phyloP scores from a whole-genome alignment of 2,888 invertebrate genomes.

The Panopea generosa region DNA sequence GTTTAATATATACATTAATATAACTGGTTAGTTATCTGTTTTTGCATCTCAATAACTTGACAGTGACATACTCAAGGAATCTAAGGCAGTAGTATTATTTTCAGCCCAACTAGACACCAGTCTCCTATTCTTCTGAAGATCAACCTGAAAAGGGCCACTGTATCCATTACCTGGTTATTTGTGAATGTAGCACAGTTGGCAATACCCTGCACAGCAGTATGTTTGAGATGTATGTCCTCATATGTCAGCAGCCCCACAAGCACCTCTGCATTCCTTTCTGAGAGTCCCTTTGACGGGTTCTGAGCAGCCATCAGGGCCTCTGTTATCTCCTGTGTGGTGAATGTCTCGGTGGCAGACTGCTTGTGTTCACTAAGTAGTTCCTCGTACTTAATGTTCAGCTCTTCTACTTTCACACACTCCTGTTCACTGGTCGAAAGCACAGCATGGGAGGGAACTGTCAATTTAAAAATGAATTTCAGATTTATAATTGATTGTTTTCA shows the following conservation, averaged over 20 bases:
- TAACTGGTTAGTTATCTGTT: too few relatives aligned
- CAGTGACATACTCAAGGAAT: too few relatives aligned
- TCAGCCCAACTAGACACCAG: too few relatives aligned
- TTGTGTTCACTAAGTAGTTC: conserved; percentile 55
- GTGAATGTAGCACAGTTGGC: conserved; percentile 87
- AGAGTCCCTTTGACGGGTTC: conserved; percentile 65
- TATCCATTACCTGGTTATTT: conserved; percentile 86
- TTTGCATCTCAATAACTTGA: too few relatives aligned
- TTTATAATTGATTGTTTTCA: too few relatives aligned
- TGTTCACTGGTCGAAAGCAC: conserved; percentile 10
- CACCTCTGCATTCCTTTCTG: conserved; percentile 65
- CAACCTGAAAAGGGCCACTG: too few relatives aligned
- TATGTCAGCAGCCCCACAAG: conserved; percentile 85
- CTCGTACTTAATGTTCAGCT: conserved; percentile 49
- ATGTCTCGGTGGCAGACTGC: conserved; percentile 34
- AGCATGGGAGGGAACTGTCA: too few relatives aligned
- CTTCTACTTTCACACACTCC: conserved; percentile 38
- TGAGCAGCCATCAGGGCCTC: conserved; percentile 71
- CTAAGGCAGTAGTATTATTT: too few relatives aligned
- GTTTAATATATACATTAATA: too few relatives aligned
- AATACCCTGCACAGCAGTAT: conserved; percentile 86
- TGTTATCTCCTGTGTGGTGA: conserved; percentile 65
- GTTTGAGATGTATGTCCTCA: conserved; percentile 86
- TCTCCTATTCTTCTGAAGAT: too few relatives aligned
- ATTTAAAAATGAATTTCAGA: too few relatives aligned